Conservation (phyloP, 2,888 invertebrate species). For the Dicyrtoma fusca region DNA sequence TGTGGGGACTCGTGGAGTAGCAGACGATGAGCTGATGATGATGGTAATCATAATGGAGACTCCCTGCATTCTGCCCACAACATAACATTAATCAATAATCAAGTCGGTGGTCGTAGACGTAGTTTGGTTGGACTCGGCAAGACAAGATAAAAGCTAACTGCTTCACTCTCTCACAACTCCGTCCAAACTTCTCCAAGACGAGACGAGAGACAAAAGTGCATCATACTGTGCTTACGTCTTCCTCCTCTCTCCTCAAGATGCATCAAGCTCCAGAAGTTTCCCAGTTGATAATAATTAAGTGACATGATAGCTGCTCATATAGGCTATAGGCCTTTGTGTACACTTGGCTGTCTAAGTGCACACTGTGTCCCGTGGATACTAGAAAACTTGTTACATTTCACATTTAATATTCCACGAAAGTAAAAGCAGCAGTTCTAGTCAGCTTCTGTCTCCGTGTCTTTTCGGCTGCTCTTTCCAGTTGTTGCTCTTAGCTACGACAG, state of each 20-base stretch:
- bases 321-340: too few species aligned
- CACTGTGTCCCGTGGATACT: too few species aligned
- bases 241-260: too few species aligned
- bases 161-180: background rate
- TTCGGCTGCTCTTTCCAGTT: background rate
- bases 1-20: too few species aligned
- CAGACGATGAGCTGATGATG: constrained; percentile 21
- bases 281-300: constrained; percentile 9
- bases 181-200: background rate
- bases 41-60: constrained; percentile 28
- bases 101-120: background rate
- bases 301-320: background rate
- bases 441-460: background rate
- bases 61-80: constrained; percentile 23
- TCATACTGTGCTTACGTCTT: too few species aligned
- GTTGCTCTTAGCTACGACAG: background rate
- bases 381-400: constrained; percentile 5
- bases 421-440: constrained; percentile 1
- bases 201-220: too few species aligned
- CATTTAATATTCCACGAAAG: constrained; percentile 15
- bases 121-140: background rate
- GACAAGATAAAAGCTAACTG: constrained; percentile 19
- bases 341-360: too few species aligned
- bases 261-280: background rate
- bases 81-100: constrained; percentile 29